Conservation (phyloP, 1,140 invertebrate species). For the Temnothorax longispinosus region DNA sequence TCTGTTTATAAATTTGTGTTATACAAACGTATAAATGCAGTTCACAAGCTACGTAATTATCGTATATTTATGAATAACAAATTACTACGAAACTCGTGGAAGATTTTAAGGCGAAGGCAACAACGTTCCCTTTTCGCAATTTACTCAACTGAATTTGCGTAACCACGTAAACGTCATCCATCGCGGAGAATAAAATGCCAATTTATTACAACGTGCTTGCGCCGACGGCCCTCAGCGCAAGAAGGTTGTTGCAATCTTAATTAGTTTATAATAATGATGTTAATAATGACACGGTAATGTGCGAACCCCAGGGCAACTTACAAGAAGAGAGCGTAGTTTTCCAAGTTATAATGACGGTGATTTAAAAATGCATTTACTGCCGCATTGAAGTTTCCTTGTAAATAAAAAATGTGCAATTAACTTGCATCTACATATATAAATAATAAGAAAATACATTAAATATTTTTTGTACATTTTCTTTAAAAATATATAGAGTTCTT, state of each 20-base stretch:
- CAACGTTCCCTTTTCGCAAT: constrained; percentile 32
- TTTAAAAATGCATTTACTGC: constrained; percentile 61
- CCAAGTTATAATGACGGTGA: constrained; percentile 57
- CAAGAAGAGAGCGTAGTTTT: constrained; percentile 50
- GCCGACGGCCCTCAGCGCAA: constrained; percentile 31
- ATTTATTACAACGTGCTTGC: constrained; percentile 67
- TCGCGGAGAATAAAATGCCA: constrained; percentile 67
- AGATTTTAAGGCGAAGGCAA: background rate
- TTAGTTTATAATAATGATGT: constrained; percentile 66
- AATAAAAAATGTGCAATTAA: background rate
- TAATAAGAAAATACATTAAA: background rate
- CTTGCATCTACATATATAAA: background rate
- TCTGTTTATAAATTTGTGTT: constrained; percentile 23
- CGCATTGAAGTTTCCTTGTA: constrained; percentile 43
- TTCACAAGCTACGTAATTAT: constrained; percentile 18
- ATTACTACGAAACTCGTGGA: background rate
- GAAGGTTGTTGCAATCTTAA: constrained; percentile 55
- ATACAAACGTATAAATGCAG: background rate
- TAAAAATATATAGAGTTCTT: background rate
- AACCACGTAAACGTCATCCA: constrained; percentile 65
- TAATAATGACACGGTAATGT: constrained; percentile 64
- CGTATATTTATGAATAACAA: constrained; percentile 38
- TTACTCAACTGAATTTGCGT: constrained; percentile 48
- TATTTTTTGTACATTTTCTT: background rate
- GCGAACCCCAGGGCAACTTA: constrained; percentile 12